Evolutionary conservation across 2,113 vertebrate species (phyloP), one percentile per base, ranked within the genome.

Genomic region (Synodontis membranacea): DNA sequence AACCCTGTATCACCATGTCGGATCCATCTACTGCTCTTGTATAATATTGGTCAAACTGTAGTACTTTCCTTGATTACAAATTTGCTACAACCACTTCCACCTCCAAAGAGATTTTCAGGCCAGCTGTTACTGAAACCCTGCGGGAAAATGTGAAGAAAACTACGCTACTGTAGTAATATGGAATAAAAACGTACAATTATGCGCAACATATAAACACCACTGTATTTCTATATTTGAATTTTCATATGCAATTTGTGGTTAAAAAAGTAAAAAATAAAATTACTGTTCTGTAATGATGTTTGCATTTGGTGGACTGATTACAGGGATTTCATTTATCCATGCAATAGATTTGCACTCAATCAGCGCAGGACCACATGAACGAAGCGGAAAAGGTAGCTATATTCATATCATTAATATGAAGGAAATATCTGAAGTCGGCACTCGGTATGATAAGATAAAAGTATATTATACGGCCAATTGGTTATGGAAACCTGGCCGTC

Each of bases 91-190:
- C 5, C 31, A 68, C 50, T 1, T 76, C 14, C 15, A 74, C 21
- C 58, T 84, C 17, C 34, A 19, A 14, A 75, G 52, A 42, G 34
- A 39, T 52, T 75, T 44, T 58, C 48, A 44, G 46, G 25, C 31
- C 82, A 83, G 46, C 64, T 85, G 72, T 58, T 78, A 58, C 70
- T 82, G 68, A 88, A 83, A n/a, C 25, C 46, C 10, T 6, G 25
- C 37, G 37, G 34, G 68, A n/a, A 75, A 85, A 82, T 2, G 15
- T 75, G 56, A 19, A n/a, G 46, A 82, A 76, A 23, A 46, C 78
- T 81, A 78, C n/a, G 42, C n/a, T n/a, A n/a, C n/a, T n/a, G n/a
- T n/a, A 28, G 74, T 72, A 44, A 80, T 23, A 60, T 72, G 19
- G 19, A 70, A 70, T 70, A 39, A 70, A 70, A 70, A 70, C 23